phyloP scores from a whole-genome alignment of 2,797 vertebrate species.

The Clamator glandarius region DNA sequence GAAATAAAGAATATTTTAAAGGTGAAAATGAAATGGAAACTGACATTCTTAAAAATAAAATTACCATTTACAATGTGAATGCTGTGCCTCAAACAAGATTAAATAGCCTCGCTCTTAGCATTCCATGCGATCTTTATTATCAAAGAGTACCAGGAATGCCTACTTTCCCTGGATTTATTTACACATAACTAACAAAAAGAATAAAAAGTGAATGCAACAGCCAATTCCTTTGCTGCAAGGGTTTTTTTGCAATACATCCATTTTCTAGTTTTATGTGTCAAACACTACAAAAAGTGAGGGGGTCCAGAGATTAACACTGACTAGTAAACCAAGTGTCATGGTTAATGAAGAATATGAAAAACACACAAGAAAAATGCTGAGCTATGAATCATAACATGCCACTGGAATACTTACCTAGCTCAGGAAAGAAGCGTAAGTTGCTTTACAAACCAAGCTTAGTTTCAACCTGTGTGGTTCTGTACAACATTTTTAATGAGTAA shows the following conservation, averaged over 20 bases:
- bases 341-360: neutral
- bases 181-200: neutral
- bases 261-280: neutral
- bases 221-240: neutral
- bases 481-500: neutral
- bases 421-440: neutral
- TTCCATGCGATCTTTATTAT: neutral
- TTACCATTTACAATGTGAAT: neutral
- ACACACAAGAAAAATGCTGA: neutral
- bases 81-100: neutral
- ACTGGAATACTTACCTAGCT: neutral
- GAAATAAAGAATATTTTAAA: slow-evolving; percentile 2
- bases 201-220: neutral
- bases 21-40: neutral
- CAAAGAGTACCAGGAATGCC: neutral
- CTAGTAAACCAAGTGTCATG: neutral
- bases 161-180: neutral
- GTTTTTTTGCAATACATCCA: neutral
- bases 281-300: neutral
- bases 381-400: neutral
- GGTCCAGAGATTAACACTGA: neutral
- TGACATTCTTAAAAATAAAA: neutral
- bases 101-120: neutral
- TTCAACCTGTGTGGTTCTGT: neutral
- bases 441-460: neutral